Evolutionary conservation across 2,797 vertebrate species (phyloP).

Genomic region (Coracias cyanogaster): DNA sequence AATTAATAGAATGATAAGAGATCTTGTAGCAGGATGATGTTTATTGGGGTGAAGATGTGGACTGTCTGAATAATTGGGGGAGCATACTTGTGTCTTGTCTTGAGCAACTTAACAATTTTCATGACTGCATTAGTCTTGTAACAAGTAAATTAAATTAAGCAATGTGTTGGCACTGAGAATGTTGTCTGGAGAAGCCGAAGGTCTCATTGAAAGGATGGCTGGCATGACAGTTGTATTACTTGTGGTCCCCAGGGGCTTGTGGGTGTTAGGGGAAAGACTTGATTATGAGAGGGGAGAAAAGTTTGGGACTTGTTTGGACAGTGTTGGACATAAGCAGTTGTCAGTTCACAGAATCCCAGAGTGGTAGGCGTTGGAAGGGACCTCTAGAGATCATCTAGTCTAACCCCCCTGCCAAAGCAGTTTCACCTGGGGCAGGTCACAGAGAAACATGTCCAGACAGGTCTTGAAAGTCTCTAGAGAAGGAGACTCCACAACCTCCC

Average conservation of each 20-base stretch:
- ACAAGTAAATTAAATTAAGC: neutral
- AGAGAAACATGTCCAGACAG: too few relatives aligned
- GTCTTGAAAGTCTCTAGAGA: too few relatives aligned
- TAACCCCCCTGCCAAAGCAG: too few relatives aligned
- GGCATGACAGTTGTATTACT: accelerated
- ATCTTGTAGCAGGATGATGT: neutral
- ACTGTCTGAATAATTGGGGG: neutral
- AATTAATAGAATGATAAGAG: neutral
- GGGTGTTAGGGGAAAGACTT: neutral
- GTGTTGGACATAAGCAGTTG: neutral
- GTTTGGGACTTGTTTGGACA: neutral
- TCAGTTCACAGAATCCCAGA: neutral
- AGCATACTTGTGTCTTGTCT: neutral
- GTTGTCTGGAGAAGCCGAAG: neutral
- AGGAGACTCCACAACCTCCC: too few relatives aligned
- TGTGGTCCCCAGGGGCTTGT: neutral
- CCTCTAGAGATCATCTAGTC: too few relatives aligned
- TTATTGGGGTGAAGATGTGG: neutral
- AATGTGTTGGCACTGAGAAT: neutral
- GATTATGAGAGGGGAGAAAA: neutral
- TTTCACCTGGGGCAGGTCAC: too few relatives aligned
- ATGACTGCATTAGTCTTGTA: neutral
- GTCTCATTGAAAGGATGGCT: neutral
- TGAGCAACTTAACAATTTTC: neutral
- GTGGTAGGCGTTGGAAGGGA: too few relatives aligned